These are phyloP conservation scores for Dromaius novaehollandiae DNA, from an alignment of 2,113 vertebrate species.

Conservation along the genomic window DNA sequence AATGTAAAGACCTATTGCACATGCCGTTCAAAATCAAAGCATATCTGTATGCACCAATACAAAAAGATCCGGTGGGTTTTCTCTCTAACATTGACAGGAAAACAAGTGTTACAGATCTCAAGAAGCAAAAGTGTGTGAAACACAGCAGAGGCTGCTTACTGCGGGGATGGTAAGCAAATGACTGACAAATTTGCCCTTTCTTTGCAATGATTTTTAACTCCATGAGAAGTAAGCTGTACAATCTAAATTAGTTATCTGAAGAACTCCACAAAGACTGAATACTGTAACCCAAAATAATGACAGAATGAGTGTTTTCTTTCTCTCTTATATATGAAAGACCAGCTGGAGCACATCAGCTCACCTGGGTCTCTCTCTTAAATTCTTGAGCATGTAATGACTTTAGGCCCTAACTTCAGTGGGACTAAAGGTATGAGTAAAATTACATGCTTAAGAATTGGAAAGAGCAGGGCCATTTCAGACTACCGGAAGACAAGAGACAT, in stretches of 20 bases:
- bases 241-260: neutral
- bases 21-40: neutral
- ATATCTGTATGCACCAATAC: accelerated
- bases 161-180: accelerated
- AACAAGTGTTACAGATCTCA: accelerated
- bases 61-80: no score
- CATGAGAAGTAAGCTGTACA: neutral
- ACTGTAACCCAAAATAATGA: no score
- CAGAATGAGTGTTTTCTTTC: no score
- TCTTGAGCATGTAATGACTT: neutral
- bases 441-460: neutral
- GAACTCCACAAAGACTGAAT: no score
- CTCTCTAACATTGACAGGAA: accelerated
- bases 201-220: accelerated
- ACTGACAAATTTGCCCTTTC: no score
- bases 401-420: neutral
- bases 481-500: neutral
- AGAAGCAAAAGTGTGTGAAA: accelerated
- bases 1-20: accelerated
- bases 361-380: no score
- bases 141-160: no score
- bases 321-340: no score
- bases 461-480: neutral
- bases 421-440: neutral
- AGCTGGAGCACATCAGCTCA: no score